Evolutionary conservation across 2,113 vertebrate genomes (phyloP).

Genomic region (Aegotheles bennettii): DNA sequence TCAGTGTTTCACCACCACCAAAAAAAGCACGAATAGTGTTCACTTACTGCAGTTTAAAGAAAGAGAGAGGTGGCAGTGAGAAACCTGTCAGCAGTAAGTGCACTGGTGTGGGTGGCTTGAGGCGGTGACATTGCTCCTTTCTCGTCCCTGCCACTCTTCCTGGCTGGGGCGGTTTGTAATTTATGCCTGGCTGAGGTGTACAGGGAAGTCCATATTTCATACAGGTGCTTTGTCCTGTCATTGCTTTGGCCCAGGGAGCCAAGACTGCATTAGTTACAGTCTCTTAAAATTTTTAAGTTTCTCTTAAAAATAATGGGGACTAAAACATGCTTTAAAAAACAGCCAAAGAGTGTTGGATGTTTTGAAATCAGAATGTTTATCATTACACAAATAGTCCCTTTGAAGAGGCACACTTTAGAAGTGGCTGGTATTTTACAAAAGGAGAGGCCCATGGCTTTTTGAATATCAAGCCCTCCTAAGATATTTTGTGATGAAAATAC

Average conservation of each 20-base stretch:
- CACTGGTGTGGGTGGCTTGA: not conserved
- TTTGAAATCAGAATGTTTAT: not conserved
- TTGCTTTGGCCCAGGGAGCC: not conserved
- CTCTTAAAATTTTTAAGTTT: not conserved
- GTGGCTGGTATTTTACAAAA: not conserved
- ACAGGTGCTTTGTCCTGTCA: not conserved
- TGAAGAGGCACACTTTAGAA: not conserved
- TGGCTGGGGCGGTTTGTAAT: not conserved
- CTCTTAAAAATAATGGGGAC: not conserved
- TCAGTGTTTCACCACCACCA: not conserved
- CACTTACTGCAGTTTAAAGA: not conserved
- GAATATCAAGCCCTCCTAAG: not conserved
- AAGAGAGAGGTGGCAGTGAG: not conserved
- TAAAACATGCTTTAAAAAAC: not conserved
- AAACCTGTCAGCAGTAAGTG: not conserved
- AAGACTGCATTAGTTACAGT: not conserved
- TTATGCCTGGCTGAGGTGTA: not conserved
- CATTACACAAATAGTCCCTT: not conserved
- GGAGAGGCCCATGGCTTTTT: not conserved
- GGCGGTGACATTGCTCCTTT: not conserved
- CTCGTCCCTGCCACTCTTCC: not conserved
- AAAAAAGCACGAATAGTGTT: not conserved
- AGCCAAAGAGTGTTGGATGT: not conserved
- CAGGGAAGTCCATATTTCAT: not conserved
- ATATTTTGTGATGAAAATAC: not conserved